Base-by-base conservation (phyloP, 2,888 invertebrate genomes). In the Junonia oenone region DNA sequence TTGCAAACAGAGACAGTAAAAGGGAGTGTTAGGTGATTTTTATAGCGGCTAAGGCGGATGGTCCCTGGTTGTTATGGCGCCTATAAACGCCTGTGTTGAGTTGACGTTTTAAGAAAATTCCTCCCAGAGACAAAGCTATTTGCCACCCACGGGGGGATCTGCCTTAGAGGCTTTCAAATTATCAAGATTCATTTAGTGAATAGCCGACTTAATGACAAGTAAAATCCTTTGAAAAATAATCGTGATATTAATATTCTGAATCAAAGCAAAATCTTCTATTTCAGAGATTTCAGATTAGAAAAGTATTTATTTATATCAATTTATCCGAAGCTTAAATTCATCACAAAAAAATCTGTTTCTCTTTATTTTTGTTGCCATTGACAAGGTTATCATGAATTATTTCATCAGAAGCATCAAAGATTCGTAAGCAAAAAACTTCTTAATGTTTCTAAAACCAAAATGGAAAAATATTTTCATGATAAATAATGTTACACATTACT, bases 61-160 rank as follows among this genome's bases (percentile, higher is more conserved):
- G 76, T 78, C 78, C 73, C 76, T 80, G 81, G 71, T 78, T 75
- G 83, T 86, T 88, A 90, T 83, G 73, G 79, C 79, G 68, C 66
- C 82, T 77, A 85, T 86, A 89, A 88, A 87, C 74, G 73, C 73
- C 77, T 76, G 75, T 76, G 76, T 75, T 71, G 74, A 81, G 76
- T 80, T 82, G 81, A 76, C 78, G 80, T 81, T 84, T 85, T 82
- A 76, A 81, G 83, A 76, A 83, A 85, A 80, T 77, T 78, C 74
- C 68, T 64, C 66, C 69, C 67, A 65, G 64, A 60, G 58, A 58
- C 59, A 62, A 59, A 63, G 63, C 64, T 63, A 66, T 68, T 65
- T 64, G 64, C 66, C 65, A 66, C 67, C 67, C 64, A 60, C 64
- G 63, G 63, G 65, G 70, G 66, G 69, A 71, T 49, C 55, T 55